Percentiles rank a stretch among this genome's conserved stretches.
phyloP scores from a whole-genome alignment of 2,113 vertebrate species.

The Pterophyllum scalare region DNA sequence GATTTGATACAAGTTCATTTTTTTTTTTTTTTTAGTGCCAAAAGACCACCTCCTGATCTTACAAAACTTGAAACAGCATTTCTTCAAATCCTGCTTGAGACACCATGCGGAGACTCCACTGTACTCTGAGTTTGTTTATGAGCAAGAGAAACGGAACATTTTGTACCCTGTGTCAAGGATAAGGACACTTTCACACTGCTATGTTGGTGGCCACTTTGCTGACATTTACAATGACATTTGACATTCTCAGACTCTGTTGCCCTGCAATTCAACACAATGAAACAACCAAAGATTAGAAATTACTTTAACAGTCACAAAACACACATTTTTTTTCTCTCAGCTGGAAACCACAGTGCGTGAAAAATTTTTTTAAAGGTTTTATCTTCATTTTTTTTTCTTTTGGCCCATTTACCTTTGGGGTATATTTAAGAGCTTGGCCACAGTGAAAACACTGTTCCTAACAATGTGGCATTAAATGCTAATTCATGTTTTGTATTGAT shows the following conservation, averaged over 20 bases:
- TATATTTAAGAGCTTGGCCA: background rate
- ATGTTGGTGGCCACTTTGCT: conserved; percentile 21
- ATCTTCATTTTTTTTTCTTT: background rate
- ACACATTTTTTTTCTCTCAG: background rate
- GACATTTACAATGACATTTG: conserved; percentile 64
- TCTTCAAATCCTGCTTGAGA: background rate
- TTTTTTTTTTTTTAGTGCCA: background rate
- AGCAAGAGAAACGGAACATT: conserved; percentile 11
- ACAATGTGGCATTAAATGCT: background rate
- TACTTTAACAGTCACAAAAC: background rate
- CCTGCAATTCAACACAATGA: background rate
- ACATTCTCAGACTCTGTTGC: conserved; percentile 41
- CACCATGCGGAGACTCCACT: background rate
- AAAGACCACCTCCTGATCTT: background rate
- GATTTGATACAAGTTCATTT: background rate
- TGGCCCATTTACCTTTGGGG: background rate
- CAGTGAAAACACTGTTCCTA: background rate
- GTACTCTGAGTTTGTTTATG: background rate
- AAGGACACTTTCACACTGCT: background rate
- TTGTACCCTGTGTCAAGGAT: conserved; percentile 10
- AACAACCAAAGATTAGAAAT: conserved; percentile 14
- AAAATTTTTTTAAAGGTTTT: rapidly evolving
- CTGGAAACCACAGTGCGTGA: background rate
- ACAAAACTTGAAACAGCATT: background rate
- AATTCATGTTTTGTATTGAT: background rate